Evolutionary conservation across 2,888 invertebrate species (phyloP).

Genomic region (Scrobipalpa atriplicella): DNA sequence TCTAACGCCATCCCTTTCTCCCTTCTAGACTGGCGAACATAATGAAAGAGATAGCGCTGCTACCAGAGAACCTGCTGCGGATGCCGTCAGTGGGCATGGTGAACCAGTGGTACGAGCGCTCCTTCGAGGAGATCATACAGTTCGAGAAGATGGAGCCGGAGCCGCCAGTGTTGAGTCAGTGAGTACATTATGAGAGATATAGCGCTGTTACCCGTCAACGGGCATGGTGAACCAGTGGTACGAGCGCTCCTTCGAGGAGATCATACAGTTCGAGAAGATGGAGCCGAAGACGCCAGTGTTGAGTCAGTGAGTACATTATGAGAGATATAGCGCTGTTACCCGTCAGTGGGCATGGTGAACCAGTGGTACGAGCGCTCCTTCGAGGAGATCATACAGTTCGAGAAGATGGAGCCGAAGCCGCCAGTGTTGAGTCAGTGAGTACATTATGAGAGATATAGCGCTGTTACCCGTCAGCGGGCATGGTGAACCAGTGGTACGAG

Average conservation of each 20-base stretch:
- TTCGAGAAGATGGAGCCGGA: conserved; percentile 94
- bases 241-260: conserved; percentile 96
- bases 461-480: conserved; percentile 96
- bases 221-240: conserved; percentile 97
- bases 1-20: conserved; percentile 34
- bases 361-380: conserved; percentile 98
- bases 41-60: conserved; percentile 98
- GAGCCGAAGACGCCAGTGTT: conserved; percentile 86
- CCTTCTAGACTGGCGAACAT: conserved; percentile 92
- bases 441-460: conserved; percentile 99
- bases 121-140: conserved; percentile 97
- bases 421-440: conserved; percentile 86
- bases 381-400: conserved; percentile 96
- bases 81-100: conserved; percentile 98
- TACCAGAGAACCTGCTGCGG: conserved; percentile 95
- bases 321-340: conserved; percentile 98
- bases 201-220: conserved; percentile 96
- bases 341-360: conserved; percentile 96
- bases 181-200: conserved; percentile 99
- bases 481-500: conserved; percentile 97
- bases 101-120: conserved; percentile 96
- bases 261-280: conserved; percentile 95
- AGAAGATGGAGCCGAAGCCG: conserved; percentile 89
- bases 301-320: conserved; percentile 95
- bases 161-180: conserved; percentile 86